Base-by-base conservation (phyloP, 2,888 invertebrate species). In the Coecobrya sp. region DNA sequence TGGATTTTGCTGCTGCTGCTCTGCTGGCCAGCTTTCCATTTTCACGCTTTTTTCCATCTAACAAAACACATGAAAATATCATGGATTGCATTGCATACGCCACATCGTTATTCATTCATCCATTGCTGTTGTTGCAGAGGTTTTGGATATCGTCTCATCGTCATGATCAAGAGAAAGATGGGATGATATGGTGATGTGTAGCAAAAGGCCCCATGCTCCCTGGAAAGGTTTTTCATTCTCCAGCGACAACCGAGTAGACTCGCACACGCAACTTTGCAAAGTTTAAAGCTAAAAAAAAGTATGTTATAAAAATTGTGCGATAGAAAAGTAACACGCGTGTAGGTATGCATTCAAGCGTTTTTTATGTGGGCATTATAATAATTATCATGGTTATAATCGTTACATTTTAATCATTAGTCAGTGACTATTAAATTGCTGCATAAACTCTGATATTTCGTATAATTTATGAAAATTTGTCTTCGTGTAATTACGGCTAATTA, bases 141-240 rank as follows among this genome's bases (percentile, higher is more conserved):
- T 49, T 49, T 49, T 49, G 2, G 36, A 7, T 2, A 36, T 36
- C n/a, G n/a, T 36, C 7, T 36, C 7, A 36, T 36, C 3, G 36
- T n/a, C n/a, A n/a, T n/a, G 36, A 4, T 36, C 36, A 36, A 4
- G 36, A 36, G 36, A 7, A 36, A 36, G 36, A 36, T 36, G 36
- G 36, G 36, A 36, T 36, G 7, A 4, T 36, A 36, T 36, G 3
- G 36, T 4, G 36, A 36, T 92, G 81, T 92, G 92, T 92, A 92
- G 86, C 92, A 92, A 92, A 92, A 92, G 92, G 92, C 92, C 92
- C 92, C 92, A 86, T 85, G 86, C 45, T 81, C 49, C 79, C 25
- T 45, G 19, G 19, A 85, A 92, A 68, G 92, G 92, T 92, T 92
- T 92, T 92, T 92, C 92, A 92, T 90, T 92, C 89, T n/a, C 52